phyloP scores from a whole-genome alignment of 2,797 vertebrate species.

The Sphaeramia orbicularis region DNA sequence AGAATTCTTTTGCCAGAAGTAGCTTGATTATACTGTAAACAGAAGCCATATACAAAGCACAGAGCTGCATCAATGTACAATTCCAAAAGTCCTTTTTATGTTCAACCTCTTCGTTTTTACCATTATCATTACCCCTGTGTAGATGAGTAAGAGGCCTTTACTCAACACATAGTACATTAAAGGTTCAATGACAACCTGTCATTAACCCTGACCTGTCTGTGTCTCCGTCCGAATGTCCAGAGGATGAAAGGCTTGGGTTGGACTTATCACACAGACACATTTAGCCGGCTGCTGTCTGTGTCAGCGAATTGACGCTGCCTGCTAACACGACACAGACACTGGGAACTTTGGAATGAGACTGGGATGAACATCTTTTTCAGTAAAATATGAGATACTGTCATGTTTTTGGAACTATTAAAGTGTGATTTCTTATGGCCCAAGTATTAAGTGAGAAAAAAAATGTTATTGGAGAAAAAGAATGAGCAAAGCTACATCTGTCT shows the following conservation, averaged over 20 bases:
- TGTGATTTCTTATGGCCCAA: too few species aligned
- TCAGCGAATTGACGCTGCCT: slow-evolving; percentile 45
- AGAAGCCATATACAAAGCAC: neutral
- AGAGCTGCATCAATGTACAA: slow-evolving; percentile 5
- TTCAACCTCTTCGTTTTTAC: neutral
- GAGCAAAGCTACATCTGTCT: slow-evolving; percentile 36
- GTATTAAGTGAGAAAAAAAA: too few species aligned
- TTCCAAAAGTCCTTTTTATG: slow-evolving; percentile 16
- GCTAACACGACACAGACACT: slow-evolving; percentile 59
- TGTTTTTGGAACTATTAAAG: neutral
- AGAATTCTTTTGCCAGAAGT: neutral
- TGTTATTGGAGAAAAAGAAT: neutral
- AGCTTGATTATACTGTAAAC: neutral
- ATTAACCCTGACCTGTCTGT: slow-evolving; percentile 81
- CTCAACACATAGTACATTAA: slow-evolving; percentile 82
- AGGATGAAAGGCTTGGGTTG: slow-evolving; percentile 74
- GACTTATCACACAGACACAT: slow-evolving; percentile 72
- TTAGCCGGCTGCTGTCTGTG: slow-evolving; percentile 52
- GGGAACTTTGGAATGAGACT: slow-evolving; percentile 2
- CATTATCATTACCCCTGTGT: slow-evolving; percentile 40
- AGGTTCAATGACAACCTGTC: slow-evolving; percentile 77
- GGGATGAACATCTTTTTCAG: neutral
- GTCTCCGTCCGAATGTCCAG: slow-evolving; percentile 69
- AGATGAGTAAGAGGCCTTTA: slow-evolving; percentile 61
- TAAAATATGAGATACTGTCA: neutral